A percentile compares a stretch with the other conserved stretches of the same genome.
phyloP scores from a whole-genome alignment of 2,888 invertebrate species.

The Drosophila pegasa region DNA sequence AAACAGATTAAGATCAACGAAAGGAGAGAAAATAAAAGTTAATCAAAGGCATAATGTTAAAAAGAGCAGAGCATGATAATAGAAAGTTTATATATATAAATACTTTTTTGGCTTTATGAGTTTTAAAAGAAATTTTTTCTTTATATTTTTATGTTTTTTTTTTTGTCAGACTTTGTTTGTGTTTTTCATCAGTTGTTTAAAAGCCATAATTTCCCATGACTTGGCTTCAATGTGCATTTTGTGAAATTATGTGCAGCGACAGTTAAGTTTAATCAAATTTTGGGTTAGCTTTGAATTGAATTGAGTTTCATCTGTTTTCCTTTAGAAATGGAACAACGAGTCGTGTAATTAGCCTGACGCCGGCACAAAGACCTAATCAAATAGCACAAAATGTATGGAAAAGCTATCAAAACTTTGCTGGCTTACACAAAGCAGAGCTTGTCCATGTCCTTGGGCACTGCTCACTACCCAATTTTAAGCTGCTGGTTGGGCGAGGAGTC shows the following conservation, averaged over 20 bases:
- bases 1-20: slow-evolving; percentile 25
- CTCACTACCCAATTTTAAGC: slow-evolving; percentile 59
- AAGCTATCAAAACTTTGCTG: slow-evolving; percentile 71
- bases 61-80: slow-evolving; percentile 82
- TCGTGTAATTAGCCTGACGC: slow-evolving; percentile 39
- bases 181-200: slow-evolving; percentile 11
- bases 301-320: slow-evolving; percentile 5
- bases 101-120: slow-evolving; percentile 72
- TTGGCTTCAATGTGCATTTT: slow-evolving; percentile 54
- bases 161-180: slow-evolving; percentile 14
- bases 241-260: not conserved
- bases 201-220: slow-evolving; percentile 33
- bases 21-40: slow-evolving; percentile 46
- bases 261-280: not conserved
- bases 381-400: slow-evolving; percentile 41
- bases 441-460: slow-evolving; percentile 39
- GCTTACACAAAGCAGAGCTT: slow-evolving; percentile 28
- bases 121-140: slow-evolving; percentile 61
- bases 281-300: not conserved
- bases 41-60: slow-evolving; percentile 88
- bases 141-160: slow-evolving; percentile 45
- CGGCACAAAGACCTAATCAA: slow-evolving; percentile 45
- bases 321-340: slow-evolving; percentile 16
- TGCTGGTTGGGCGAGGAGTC: slow-evolving; percentile 53
- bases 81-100: slow-evolving; percentile 60